phyloP scores from a whole-genome alignment of 2,888 invertebrate genomes.

The Eupithecia vulgata region DNA sequence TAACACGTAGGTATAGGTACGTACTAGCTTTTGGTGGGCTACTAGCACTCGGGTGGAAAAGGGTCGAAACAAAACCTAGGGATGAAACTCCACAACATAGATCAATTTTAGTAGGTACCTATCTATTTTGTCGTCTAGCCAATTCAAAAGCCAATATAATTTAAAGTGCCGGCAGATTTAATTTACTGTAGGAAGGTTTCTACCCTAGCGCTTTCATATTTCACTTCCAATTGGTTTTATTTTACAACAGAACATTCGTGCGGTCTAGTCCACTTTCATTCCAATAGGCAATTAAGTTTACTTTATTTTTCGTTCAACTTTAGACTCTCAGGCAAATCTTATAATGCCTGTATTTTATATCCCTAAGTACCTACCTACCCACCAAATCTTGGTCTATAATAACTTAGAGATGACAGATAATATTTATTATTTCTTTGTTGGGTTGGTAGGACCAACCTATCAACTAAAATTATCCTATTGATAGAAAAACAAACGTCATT shows the following conservation, averaged over 20 bases:
- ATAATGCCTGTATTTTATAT: no score
- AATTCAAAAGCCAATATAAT: slow-evolving; percentile 36
- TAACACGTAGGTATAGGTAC: background rate
- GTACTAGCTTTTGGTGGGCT: background rate
- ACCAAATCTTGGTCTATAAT: no score
- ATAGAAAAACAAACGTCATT: slow-evolving; percentile 18
- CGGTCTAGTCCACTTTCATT: background rate
- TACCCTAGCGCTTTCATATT: background rate
- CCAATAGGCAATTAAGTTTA: background rate
- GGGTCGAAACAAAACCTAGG: background rate
- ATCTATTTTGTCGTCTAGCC: slow-evolving; percentile 40
- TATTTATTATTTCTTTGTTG: background rate
- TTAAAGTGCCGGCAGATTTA: background rate
- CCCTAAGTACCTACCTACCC: no score
- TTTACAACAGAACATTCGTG: background rate
- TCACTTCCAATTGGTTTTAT: background rate
- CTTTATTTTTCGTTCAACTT: background rate
- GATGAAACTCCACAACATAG: slow-evolving; percentile 37
- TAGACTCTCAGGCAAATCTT: no score
- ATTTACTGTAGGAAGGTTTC: background rate
- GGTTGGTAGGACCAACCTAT: background rate
- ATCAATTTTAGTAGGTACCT: slow-evolving; percentile 44
- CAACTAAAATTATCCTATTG: background rate
- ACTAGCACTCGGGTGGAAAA: background rate
- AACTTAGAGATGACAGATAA: background rate